These are phyloP conservation scores for Tragelaphus strepsiceros DNA, from an alignment of 2,113 vertebrate species.

Conservation along the genomic window DNA sequence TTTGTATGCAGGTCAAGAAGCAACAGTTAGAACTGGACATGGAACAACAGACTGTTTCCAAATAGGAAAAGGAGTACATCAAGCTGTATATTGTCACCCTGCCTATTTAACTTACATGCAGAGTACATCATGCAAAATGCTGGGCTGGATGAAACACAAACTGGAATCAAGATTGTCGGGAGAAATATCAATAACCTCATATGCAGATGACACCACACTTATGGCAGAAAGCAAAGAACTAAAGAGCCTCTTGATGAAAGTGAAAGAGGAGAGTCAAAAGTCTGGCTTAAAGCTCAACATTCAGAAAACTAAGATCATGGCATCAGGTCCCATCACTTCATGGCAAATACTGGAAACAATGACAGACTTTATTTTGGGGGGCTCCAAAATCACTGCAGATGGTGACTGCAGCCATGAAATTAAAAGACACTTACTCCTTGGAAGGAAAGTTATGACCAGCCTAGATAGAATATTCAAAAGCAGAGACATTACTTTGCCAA, in stretches of 20 bases:
- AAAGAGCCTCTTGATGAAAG: neutral
- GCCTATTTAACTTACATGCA: neutral
- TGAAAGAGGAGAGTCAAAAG: neutral
- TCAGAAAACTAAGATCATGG: neutral
- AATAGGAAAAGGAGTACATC: neutral
- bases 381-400: neutral
- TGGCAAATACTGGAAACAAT: neutral
- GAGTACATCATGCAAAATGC: neutral
- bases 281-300: neutral
- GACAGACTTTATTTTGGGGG: neutral
- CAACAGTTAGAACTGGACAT: neutral
- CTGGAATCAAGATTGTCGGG: neutral
- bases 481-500: neutral
- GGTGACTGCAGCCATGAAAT: neutral
- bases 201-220: neutral
- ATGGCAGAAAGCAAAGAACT: neutral
- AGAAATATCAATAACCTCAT: neutral
- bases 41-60: neutral
- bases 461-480: neutral
- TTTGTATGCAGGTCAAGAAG: neutral
- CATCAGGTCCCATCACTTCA: neutral
- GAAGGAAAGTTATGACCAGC: neutral
- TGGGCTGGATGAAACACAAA: neutral
- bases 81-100: neutral
- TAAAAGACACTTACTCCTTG: neutral